These are phyloP conservation scores for Heliconius cydno DNA, from an alignment of 2,888 invertebrate genomes.

Conservation along the genomic window DNA sequence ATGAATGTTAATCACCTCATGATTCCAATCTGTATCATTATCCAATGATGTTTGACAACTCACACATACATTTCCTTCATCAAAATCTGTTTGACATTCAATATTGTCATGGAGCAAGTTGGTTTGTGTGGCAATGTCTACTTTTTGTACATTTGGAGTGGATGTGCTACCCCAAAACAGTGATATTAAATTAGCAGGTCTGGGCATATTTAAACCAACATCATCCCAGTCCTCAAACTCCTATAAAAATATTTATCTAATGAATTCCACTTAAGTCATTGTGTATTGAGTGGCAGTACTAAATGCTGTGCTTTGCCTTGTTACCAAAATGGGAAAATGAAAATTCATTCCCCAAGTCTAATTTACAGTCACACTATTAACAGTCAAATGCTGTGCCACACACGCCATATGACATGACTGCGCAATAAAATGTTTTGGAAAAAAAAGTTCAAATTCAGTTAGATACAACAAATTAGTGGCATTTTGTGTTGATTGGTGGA, in stretches of 20 bases:
- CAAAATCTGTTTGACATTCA: constrained; percentile 78
- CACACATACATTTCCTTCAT: constrained; percentile 71
- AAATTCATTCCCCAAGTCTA: not conserved
- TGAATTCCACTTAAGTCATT: not conserved
- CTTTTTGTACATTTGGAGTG: constrained; percentile 66
- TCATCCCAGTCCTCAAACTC: constrained; percentile 97
- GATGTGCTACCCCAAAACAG: constrained; percentile 84
- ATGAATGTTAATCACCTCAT: constrained; percentile 64
- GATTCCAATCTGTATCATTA: constrained; percentile 72
- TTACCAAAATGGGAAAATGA: not conserved
- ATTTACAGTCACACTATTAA: no score
- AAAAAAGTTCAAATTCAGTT: no score
- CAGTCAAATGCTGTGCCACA: no score
- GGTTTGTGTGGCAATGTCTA: constrained; percentile 77
- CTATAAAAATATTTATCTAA: constrained; percentile 59
- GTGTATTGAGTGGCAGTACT: not conserved
- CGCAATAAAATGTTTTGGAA: no score
- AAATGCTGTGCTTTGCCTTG: not conserved
- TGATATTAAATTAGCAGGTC: constrained; percentile 89
- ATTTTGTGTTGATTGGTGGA: no score
- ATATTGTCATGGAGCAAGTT: constrained; percentile 62
- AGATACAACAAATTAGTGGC: no score
- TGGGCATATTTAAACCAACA: constrained; percentile 92
- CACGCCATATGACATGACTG: no score
- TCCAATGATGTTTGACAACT: constrained; percentile 73